Base-by-base conservation (phyloP, 2,888 invertebrate species). In the Cephus sareptanus region DNA sequence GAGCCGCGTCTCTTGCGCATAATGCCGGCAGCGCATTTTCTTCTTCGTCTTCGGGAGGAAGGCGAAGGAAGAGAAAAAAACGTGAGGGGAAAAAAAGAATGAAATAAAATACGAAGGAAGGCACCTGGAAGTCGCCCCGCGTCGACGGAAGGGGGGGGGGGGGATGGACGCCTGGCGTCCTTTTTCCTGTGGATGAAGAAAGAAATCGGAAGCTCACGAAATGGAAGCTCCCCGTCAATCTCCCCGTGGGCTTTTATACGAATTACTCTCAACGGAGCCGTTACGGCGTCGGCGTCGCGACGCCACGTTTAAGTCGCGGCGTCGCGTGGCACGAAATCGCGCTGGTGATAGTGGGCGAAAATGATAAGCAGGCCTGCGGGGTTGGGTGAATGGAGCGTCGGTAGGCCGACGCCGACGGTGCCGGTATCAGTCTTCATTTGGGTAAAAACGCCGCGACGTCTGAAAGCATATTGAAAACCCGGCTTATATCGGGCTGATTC, bases 401-500 rank as follows among this genome's bases (percentile, higher is more conserved):
- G 30, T 70, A 13, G 74, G 69, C 40, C 68, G 68, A 34, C 31
- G 75, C 69, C 77, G 82, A 84, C 75, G 81, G 78, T 81, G 79
- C 77, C 75, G 79, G 78, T 84, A 86, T 86, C 85, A 83, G 83
- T 86, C 85, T 87, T 87, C 86, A 85, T 86, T 86, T 84, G 75
- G 75, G 79, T 75, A 75, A 77, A 81, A 80, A 81, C 77, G 80
- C 75, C 68, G 69, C 78, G 79, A 74, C 75, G 76, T 77, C 75
- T 69, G 74, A 75, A 75, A 56, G 80, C 80, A 81, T 84, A 84
- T 84, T 84, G 81, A 81, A 85, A 84, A 82, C 75, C 56, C 76
- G 75, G 78, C 79, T 82, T 75, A 75, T 77, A 69, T 69, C 56
- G 68, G 79, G 80, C 34, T 34, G 74, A 77, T 75, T 77, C 78